Conservation (phyloP, 2,888 invertebrate genomes). For the Neoaliturus tenellus region DNA sequence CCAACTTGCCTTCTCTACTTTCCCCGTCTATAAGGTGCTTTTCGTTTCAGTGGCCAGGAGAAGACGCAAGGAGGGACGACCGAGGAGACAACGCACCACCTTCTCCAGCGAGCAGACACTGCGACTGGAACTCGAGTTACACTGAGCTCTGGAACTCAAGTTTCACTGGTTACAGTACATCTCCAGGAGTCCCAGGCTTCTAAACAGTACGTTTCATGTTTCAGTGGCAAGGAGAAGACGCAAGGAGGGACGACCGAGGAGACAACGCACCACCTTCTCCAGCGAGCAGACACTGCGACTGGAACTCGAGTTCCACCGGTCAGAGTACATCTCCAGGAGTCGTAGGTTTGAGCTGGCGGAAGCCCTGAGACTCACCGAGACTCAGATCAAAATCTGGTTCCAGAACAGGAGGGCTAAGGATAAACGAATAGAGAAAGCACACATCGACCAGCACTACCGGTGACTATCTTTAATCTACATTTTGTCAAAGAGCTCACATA, state of each 20-base stretch:
- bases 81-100: no score
- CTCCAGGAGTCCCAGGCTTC: conserved; percentile 84
- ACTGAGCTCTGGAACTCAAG: no score
- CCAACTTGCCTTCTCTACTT: no score
- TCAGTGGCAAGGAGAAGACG: conserved; percentile 89
- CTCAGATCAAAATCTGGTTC: conserved; percentile 94
- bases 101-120: conserved; percentile 90
- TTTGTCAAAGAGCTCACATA: no score
- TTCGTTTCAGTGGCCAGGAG: no score
- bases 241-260: conserved; percentile 90
- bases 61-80: no score
- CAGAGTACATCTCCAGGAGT: conserved; percentile 94
- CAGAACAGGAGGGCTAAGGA: conserved; percentile 97
- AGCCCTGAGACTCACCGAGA: conserved; percentile 81
- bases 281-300: conserved; percentile 94
- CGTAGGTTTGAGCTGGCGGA: conserved; percentile 88
- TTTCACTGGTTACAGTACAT: conserved; percentile 93
- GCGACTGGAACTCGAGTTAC: conserved; percentile 93
- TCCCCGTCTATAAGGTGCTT: no score
- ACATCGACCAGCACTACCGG: conserved; percentile 96
- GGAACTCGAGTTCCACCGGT: conserved; percentile 93
- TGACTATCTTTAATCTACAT: no score
- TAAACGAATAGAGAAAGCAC: conserved; percentile 96
- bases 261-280: conserved; percentile 96
- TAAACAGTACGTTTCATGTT: conserved; percentile 60